These are phyloP conservation scores for Branchipolynoe longqiensis DNA, from an alignment of 2,888 invertebrate species.

Conservation along the genomic window DNA sequence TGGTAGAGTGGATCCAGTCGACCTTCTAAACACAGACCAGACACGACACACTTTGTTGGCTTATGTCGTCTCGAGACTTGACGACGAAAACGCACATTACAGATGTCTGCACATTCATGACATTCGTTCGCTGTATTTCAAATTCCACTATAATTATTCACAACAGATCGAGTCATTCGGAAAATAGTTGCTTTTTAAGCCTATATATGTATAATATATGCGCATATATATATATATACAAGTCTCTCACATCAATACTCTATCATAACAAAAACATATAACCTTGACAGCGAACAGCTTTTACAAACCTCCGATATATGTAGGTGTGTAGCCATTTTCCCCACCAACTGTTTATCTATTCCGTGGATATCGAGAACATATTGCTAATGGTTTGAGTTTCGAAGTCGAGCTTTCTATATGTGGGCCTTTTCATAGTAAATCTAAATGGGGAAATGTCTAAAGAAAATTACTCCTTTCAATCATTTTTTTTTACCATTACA, in stretches of 20 bases:
- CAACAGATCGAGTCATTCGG: conserved; percentile 40
- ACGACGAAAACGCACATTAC: background rate
- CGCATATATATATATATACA: conserved; percentile 24
- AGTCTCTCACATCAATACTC: conserved; percentile 9
- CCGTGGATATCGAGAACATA: conserved; percentile 26
- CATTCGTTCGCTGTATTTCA: background rate
- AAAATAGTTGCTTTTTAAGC: conserved; percentile 55
- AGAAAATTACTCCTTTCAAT: background rate
- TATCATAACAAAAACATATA: conserved; percentile 30
- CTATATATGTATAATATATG: background rate
- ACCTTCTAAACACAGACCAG: background rate
- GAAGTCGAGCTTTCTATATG: background rate
- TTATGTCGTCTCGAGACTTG: conserved; percentile 1
- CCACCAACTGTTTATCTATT: too few relatives aligned
- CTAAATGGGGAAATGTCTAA: background rate
- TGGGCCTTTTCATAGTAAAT: background rate
- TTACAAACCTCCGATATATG: conserved; percentile 11
- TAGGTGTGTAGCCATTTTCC: too few relatives aligned
- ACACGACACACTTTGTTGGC: too few relatives aligned
- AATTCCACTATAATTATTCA: conserved; percentile 4
- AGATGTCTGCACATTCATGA: background rate
- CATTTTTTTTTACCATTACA: too few relatives aligned
- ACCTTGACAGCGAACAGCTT: conserved; percentile 17
- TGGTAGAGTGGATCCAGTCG: too few relatives aligned
- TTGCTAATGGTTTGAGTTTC: conserved; percentile 35